These are phyloP conservation scores for Philopotamus ludificatus DNA, from an alignment of 1,140 invertebrate species.

Conservation along the genomic window DNA sequence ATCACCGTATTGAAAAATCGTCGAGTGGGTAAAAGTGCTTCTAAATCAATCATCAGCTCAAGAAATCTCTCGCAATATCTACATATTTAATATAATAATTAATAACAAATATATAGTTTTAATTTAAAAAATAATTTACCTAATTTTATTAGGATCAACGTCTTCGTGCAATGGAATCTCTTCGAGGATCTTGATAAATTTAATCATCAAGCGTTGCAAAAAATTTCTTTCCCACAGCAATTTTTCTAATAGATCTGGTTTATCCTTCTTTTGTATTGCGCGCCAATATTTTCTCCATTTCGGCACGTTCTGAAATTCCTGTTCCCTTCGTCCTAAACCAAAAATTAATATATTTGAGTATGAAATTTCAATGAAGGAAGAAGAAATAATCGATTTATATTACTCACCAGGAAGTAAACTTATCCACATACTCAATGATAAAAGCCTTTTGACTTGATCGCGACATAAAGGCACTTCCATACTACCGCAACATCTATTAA, in stretches of 20 bases:
- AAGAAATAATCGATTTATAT: no score
- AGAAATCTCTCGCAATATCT: constrained; percentile 95
- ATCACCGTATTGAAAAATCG: constrained; percentile 96
- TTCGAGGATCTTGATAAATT: constrained; percentile 85
- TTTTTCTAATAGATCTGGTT: constrained; percentile 67
- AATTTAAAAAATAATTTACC: constrained; percentile 37
- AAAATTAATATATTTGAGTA: constrained; percentile 30
- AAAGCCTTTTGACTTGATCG: constrained; percentile 87
- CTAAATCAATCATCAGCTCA: constrained; percentile 94
- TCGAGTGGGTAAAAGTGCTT: constrained; percentile 90
- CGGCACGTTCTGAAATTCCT: constrained; percentile 82
- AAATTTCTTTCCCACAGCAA: constrained; percentile 87
- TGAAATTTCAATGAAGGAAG: constrained; percentile 1
- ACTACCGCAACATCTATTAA: constrained; percentile 96
- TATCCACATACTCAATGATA: constrained; percentile 92
- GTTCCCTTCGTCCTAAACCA: constrained; percentile 72
- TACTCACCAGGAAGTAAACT: constrained; percentile 80
- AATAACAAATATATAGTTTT: neutral
- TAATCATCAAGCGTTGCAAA: constrained; percentile 82
- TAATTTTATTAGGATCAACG: constrained; percentile 56
- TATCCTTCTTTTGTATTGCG: constrained; percentile 82
- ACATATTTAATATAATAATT: neutral
- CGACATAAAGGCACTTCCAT: constrained; percentile 93
- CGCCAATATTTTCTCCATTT: constrained; percentile 94
- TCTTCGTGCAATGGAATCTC: constrained; percentile 68